These are phyloP conservation scores for Eurystomus glaucurus DNA, from an alignment of 2,797 vertebrate genomes.

Conservation along the genomic window DNA sequence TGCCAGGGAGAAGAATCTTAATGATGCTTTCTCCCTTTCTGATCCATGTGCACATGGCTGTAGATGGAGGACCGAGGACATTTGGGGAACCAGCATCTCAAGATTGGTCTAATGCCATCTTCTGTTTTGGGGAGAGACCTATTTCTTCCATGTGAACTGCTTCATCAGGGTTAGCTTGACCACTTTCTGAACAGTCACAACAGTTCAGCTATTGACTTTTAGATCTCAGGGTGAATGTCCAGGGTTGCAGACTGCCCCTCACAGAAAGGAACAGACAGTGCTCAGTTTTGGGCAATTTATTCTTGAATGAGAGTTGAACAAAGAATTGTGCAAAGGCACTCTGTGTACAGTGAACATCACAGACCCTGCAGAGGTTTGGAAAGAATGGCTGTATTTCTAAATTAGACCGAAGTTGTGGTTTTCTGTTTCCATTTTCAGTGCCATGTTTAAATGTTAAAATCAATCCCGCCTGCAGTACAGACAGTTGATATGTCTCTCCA, in stretches of 20 bases:
- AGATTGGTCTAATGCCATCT: neutral
- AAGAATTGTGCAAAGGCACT: rapidly evolving
- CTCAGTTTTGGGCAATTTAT: neutral
- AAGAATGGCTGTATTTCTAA: neutral
- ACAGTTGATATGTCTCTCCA: neutral
- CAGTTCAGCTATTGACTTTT: neutral
- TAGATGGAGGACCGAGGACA: neutral
- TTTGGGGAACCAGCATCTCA: neutral
- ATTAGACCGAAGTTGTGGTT: neutral
- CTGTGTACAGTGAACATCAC: rapidly evolving
- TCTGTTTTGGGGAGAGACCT: neutral
- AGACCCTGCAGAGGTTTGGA: neutral
- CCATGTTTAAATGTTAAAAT: neutral
- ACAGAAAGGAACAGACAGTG: neutral
- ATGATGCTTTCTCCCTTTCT: neutral
- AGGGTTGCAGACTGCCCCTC: neutral
- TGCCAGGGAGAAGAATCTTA: neutral
- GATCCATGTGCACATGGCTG: neutral
- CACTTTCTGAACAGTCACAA: neutral
- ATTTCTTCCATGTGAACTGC: neutral
- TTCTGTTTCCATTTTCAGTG: neutral
- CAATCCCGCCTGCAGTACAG: neutral
- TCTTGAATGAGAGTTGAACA: neutral
- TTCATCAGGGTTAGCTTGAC: neutral
- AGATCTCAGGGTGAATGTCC: neutral